Base-by-base conservation (phyloP, 1,140 invertebrate genomes). In the Cydia amplana region DNA sequence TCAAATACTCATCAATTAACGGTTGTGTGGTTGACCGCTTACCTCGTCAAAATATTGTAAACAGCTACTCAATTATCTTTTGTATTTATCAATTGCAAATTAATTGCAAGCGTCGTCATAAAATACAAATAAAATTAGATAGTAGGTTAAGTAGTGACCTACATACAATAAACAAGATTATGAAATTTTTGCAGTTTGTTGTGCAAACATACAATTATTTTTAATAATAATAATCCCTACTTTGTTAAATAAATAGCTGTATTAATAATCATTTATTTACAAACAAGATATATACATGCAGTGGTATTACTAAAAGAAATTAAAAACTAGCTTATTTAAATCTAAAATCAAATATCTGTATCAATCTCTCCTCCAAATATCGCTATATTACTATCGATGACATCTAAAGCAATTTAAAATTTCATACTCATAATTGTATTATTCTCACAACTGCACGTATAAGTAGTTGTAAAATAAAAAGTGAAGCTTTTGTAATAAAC, bases 1-100 rank as follows among this genome's bases (percentile, higher is more conserved):
- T 40, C 82, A 87, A 89, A 88, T 88, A 85, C 85, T 85, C 83
- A 84, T 84, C 77, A 77, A 77, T 84, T 86, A 91, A 89, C 85
- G 83, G 84, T 82, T 76, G 77, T 85, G 82, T 78, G 85, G 84
- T 89, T 85, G 77, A 85, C 83, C 82, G 82, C 82, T 78, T 78
- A 78, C 75, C 74, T 73, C 75, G 63, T 49, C 28, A 40, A n/a
- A 67, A n/a, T 36, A 67, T 67, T n/a, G 20, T 60, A 60, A 60
- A 55, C n/a, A 55, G n/a, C n/a, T 55, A 55, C 51, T 55, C 16
- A 55, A 60, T 60, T 23, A 23, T 60, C 5, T 60, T 60, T 9
- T 23, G n/a, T 10, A 23, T 60, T 12, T 72, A 76, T 43, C 51
- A 43, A 77, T 79, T 79, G 75, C 74, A 77, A 77, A 77, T 76